A percentile compares a stretch with the other conserved stretches of the same genome.
Conservation (phyloP, 2,113 vertebrate species). For the Manacus vitellinus region DNA sequence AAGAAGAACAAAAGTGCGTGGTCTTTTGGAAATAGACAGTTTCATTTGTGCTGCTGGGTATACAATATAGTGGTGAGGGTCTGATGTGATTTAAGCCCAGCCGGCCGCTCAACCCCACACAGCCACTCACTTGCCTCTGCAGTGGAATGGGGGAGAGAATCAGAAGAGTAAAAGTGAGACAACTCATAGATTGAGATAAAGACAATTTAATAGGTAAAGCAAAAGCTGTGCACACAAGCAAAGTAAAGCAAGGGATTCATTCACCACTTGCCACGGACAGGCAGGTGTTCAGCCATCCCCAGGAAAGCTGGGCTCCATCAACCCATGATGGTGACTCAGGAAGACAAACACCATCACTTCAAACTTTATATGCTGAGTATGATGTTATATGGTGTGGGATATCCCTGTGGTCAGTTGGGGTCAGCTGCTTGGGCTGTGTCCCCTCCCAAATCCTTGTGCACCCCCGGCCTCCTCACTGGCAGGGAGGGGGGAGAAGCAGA, state of each 20-base stretch:
- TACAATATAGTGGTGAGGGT: neutral
- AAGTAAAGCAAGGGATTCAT: neutral
- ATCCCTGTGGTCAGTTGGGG: neutral
- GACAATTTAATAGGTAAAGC: neutral
- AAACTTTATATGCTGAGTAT: neutral
- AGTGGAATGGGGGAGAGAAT: neutral
- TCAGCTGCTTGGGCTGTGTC: neutral
- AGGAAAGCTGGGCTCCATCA: neutral
- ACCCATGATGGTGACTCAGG: neutral
- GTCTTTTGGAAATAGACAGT: neutral
- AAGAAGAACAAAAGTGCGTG: neutral
- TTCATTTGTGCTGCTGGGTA: neutral
- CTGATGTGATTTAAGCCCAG: neutral
- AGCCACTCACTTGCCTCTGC: neutral
- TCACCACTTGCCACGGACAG: neutral
- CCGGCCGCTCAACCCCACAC: neutral
- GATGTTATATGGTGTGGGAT: neutral
- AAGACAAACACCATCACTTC: neutral
- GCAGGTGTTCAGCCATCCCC: neutral
- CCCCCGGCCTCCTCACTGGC: accelerated
- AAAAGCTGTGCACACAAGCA: neutral
- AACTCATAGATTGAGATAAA: neutral
- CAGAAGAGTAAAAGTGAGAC: neutral
- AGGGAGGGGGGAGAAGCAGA: neutral
- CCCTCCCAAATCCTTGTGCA: neutral